Evolutionary conservation across 2,113 vertebrate genomes (phyloP), one percentile per base, ranked within the genome.

Genomic region (Nothocercus nigrocapillus): DNA sequence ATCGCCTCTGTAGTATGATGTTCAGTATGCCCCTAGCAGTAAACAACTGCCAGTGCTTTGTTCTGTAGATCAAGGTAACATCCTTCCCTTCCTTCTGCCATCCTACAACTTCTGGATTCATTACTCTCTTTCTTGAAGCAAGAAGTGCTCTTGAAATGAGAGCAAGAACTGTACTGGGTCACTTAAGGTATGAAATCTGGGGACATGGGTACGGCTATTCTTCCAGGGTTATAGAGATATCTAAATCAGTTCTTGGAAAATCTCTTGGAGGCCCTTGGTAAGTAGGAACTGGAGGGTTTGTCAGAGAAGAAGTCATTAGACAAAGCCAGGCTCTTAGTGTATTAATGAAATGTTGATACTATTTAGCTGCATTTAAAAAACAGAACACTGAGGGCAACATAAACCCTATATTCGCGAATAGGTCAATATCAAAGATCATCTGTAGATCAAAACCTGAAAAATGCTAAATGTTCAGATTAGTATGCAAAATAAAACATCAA

Each of bases 401-500:
- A 93, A 94, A 91, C 66, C 82, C 47, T 87, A 28, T 78, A 95
- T 88, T 82, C 0, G 0, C 78, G 85, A 92, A 89, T 59, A 97
- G 92, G 96, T 96, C 95, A 97, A 88, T 97, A 96, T 91, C 70
- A 32, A 66, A 97, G 94, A 97, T 96, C 89, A 94, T 85, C 67
- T 95, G 68, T 84, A 97, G 95, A 97, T 97, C 93, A 97, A 97
- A 98, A 97, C 95, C 63, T 96, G 95, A 95, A 95, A 97, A 97
- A 96, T 96, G 93, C 61, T 96, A 85, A 88, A 95, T 88, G 81
- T 82, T 96, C 87, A 94, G 89, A 97, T 97, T 97, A 97, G 84
- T 89, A 97, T 97, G 97, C 96, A 98, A 97, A 98, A 96, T 96
- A 95, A 97, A 97, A 82, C 91, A 96, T 96, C 91, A 83, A 1